Evolutionary conservation across 37 sponge, comb jelly and placozoan species (phyloP), one percentile per base, ranked within the genome.

Genomic region (Hormiphora californensis): DNA sequence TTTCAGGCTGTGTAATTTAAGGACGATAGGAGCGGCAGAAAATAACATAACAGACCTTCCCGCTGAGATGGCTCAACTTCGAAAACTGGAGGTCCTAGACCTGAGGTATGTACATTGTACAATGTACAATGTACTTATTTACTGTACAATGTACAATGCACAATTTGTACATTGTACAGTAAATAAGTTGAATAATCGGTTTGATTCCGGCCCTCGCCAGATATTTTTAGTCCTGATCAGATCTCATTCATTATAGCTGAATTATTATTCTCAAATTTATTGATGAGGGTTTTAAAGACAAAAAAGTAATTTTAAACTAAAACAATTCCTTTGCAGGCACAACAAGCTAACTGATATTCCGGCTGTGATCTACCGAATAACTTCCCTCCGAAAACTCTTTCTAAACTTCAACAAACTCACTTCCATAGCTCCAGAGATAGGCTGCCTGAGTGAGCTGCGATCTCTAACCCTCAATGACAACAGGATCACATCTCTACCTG

Each of bases 311-410:
- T n/a, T n/a, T n/a, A n/a, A n/a, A n/a, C n/a, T n/a, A n/a, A n/a
- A n/a, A n/a, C n/a, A n/a, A n/a, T n/a, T n/a, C n/a, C n/a, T n/a
- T n/a, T n/a, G n/a, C n/a, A n/a, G 81, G n/a, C 81, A 73, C 35
- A 73, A 73, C 25, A 73, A 73, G 81, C 81, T 73, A 22, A 44
- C 44, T 8, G 81, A 73, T 4, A 73, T 73, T 32, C 81, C 81
- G 1, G 21, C 81, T 9, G 81, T 36, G 21, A 46, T 73, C 0
- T 73, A 44, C 39, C 31, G 43, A 40, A 22, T 73, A 0, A 73
- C 40, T 23, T 73, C 81, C 19, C 46, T 73, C 23, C 40, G 43
- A 73, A 73, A 73, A 73, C 49, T 73, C 1, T 73, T 73, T 40
- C 81, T 73, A 0, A 73, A 73, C 22, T 73, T 73, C 46, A 73